These are phyloP conservation scores for Dinomys branickii DNA, from an alignment of 2,113 vertebrate species.

Conservation along the genomic window DNA sequence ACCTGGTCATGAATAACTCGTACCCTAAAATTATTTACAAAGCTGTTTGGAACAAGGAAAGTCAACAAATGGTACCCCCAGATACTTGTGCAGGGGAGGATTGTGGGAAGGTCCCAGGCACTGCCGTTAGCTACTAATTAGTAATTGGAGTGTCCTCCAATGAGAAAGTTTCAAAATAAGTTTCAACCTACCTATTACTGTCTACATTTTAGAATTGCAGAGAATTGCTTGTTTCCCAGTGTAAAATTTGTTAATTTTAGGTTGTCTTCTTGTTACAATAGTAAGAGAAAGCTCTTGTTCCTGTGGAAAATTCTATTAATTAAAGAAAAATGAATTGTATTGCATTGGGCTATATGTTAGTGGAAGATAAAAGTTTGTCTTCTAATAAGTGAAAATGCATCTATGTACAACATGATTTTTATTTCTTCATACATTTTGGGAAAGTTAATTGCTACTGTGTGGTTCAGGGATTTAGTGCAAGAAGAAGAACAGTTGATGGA, in stretches of 20 bases:
- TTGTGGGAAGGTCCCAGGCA: background rate
- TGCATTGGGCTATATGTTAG: background rate
- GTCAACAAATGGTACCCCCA: background rate
- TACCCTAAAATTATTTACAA: conserved; percentile 17
- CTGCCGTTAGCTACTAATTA: background rate
- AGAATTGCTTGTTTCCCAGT: background rate
- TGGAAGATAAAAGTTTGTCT: conserved; percentile 48
- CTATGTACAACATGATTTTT: conserved; percentile 73
- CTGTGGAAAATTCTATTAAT: background rate
- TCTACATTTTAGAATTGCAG: conserved; percentile 15
- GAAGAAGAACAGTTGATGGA: conserved; percentile 97
- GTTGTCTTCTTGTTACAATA: background rate
- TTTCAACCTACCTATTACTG: background rate
- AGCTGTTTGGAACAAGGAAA: conserved; percentile 12
- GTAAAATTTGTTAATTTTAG: conserved; percentile 43
- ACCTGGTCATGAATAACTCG: conserved; percentile 31
- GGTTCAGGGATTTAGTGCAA: conserved; percentile 93
- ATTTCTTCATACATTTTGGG: conserved; percentile 83
- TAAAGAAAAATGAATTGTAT: conserved; percentile 22
- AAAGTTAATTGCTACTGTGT: conserved; percentile 89
- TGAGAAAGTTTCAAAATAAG: background rate
- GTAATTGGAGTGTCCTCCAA: background rate
- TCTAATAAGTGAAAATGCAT: conserved; percentile 79
- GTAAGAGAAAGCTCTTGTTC: background rate
- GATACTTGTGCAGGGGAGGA: background rate